Percentiles rank a stretch among this genome's conserved stretches.
These are phyloP conservation scores for Girardia tigrina DNA, from an alignment of 2,888 invertebrate genomes.

Conservation along the genomic window DNA sequence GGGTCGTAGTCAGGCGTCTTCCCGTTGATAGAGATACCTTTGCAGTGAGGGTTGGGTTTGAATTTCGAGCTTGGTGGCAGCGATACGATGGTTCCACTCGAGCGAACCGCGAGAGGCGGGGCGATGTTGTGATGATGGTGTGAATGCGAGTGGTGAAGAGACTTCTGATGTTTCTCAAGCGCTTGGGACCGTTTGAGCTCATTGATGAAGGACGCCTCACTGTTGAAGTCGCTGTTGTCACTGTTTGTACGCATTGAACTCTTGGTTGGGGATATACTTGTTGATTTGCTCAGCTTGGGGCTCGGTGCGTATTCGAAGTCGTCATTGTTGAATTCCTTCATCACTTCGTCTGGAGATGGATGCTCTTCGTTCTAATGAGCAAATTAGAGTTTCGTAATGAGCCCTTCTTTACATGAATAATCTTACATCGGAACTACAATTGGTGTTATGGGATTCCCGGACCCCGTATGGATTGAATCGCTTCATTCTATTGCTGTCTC, in stretches of 20 bases:
- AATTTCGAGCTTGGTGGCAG: not conserved
- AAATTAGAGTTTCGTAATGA: too few species aligned
- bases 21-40: not conserved
- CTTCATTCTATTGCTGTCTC: slow-evolving; percentile 33
- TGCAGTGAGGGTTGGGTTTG: not conserved
- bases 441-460: slow-evolving; percentile 18
- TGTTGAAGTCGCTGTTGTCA: not conserved
- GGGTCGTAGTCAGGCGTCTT: slow-evolving; percentile 43
- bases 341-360: too few species aligned
- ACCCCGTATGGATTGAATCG: slow-evolving; percentile 32
- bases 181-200: not conserved
- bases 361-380: too few species aligned
- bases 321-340: too few species aligned
- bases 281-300: not conserved
- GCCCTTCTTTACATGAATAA: too few species aligned
- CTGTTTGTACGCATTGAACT: not conserved
- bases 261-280: not conserved
- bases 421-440: not conserved
- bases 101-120: too few species aligned
- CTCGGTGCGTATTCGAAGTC: too few species aligned
- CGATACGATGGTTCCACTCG: not conserved
- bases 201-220: not conserved
- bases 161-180: not conserved
- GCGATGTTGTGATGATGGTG: too few species aligned
- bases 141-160: too few species aligned